phyloP scores from a whole-genome alignment of 1,140 invertebrate genomes.

The Cherax destructor region DNA sequence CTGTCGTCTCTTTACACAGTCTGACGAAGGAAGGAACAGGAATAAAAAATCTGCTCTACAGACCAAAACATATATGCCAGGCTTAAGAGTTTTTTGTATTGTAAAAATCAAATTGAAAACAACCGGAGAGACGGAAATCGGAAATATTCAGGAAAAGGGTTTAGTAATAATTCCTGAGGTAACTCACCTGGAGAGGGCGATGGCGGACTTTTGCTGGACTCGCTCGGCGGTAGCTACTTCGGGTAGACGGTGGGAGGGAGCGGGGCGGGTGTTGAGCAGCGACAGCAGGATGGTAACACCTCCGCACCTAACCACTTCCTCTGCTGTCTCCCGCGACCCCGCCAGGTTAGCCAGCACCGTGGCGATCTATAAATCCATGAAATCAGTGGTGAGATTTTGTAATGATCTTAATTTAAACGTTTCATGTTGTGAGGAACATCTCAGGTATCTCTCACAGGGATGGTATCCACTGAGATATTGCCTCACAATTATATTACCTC shows the following conservation, averaged over 20 bases:
- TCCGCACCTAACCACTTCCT: conserved; percentile 74
- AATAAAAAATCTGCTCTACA: no score
- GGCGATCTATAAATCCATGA: conserved; percentile 77
- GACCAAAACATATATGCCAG: no score
- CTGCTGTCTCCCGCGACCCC: conserved; percentile 80
- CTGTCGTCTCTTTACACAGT: conserved; percentile 84
- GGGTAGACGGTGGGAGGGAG: conserved; percentile 75
- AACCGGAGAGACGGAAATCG: no score
- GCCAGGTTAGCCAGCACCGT: conserved; percentile 89
- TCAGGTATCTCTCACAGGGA: no score
- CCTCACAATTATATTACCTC: no score
- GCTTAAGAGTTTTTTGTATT: no score
- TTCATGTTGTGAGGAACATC: no score
- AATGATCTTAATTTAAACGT: neutral
- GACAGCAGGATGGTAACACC: conserved; percentile 85
- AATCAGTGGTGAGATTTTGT: neutral
- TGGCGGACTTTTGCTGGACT: conserved; percentile 89
- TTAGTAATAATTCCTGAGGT: neutral
- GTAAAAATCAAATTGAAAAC: no score
- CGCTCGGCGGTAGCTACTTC: conserved; percentile 83
- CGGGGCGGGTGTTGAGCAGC: conserved; percentile 83
- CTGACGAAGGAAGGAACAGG: conserved; percentile 74
- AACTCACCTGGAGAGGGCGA: conserved; percentile 85
- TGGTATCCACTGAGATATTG: no score
- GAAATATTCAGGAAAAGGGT: no score